phyloP scores from a whole-genome alignment of 2,113 vertebrate species.

The Gnathonemus echidnorhynchus region DNA sequence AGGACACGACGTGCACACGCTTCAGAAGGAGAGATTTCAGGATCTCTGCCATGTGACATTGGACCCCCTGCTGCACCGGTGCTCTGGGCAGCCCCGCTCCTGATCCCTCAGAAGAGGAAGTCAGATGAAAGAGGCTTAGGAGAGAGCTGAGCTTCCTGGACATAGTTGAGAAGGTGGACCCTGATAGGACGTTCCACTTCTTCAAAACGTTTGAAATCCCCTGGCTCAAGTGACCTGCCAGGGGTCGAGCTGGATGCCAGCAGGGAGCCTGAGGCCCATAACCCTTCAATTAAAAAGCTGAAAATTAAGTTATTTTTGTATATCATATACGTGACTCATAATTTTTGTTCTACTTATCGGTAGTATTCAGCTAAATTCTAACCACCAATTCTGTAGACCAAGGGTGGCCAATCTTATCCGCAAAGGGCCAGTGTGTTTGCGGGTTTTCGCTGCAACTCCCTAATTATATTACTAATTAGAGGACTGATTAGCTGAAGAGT shows the following conservation, averaged over 20 bases:
- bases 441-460: no score
- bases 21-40: not conserved
- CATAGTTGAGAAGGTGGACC: not conserved
- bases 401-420: no score
- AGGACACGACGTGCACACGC: not conserved
- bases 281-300: not conserved
- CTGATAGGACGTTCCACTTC: not conserved
- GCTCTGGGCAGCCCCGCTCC: not conserved
- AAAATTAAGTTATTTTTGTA: not conserved
- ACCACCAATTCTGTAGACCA: not conserved
- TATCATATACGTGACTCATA: not conserved
- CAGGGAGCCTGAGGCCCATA: not conserved
- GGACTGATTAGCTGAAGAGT: no score
- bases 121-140: not conserved
- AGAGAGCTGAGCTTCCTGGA: not conserved
- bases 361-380: not conserved
- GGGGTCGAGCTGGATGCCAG: not conserved
- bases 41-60: not conserved
- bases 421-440: no score
- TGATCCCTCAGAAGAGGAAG: not conserved
- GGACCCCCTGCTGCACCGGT: not conserved
- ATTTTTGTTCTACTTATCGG: not conserved
- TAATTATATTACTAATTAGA: no score
- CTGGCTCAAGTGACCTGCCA: not conserved
- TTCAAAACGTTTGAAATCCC: not conserved